Evolutionary conservation across 2,888 invertebrate genomes (phyloP), one percentile per base, ranked within the genome.

Genomic region (Polietes domitor): DNA sequence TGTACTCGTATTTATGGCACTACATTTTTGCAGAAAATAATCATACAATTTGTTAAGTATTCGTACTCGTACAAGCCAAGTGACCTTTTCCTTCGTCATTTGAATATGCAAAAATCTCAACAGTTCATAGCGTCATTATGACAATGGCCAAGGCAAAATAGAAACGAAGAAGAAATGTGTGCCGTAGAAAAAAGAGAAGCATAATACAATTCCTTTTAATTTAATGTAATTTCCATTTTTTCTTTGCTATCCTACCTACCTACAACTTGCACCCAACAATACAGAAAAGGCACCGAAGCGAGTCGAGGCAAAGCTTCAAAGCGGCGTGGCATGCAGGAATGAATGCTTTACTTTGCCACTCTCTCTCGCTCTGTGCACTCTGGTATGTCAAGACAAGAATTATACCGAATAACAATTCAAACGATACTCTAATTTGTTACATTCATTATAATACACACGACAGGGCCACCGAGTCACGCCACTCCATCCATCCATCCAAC

Each of bases 401-500:
- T 74, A 77, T 55, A 84, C 73, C 78, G 78, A 81, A 76, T 73
- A 79, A 81, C 81, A 84, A 84, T 84, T 63, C 81, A 81, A 84
- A 81, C 79, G 81, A 84, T 84, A 81, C 84, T 79, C 81, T 84
- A 81, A 81, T 84, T 84, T 84, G 73, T 65, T 78, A 79, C 81
- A 79, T 77, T 81, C 73, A 79, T 84, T 81, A 84, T 78, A 71
- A 43, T 68, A 26, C 58, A 61, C 61, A 61, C 58, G 61, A 61
- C 28, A 28, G 12, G 5, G 61, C n/a, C n/a, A 26, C 6, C 28
- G 61, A 24, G 58, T 3, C 28, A 28, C 9, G 61, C 28, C 28
- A 61, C 28, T 15, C 10, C 58, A 26, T 2, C n/a, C n/a, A n/a
- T 21, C 2, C 24, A 10, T 7, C 12, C 10, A 53, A 17, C 1